phyloP scores from a whole-genome alignment of 1,140 invertebrate genomes.

The Trypoxylus dichotomus region DNA sequence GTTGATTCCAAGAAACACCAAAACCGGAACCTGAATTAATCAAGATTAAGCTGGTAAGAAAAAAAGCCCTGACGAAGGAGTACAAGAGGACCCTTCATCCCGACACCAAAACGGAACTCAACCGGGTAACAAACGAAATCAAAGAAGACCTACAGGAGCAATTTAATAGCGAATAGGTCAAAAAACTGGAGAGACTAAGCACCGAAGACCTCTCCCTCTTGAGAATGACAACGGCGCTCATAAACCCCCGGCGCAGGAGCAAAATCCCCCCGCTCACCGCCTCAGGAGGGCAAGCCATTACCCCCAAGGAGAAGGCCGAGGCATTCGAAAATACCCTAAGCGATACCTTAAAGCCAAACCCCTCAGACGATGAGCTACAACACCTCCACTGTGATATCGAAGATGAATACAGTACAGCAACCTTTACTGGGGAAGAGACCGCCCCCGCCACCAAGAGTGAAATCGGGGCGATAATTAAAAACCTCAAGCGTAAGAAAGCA shows the following conservation, averaged over 20 bases:
- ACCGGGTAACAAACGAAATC: neutral
- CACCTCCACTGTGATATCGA: neutral
- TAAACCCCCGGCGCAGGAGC: neutral
- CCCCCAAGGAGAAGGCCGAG: neutral
- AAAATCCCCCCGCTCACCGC: neutral
- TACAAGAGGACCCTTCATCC: neutral
- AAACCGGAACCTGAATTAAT: neutral
- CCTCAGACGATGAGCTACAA: neutral
- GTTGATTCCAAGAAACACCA: neutral
- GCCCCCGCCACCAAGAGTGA: neutral
- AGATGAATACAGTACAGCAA: neutral
- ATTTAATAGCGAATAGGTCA: neutral
- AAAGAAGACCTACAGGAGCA: neutral
- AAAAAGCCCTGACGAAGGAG: neutral
- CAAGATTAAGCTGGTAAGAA: neutral
- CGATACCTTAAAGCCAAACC: neutral
- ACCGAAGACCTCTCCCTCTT: neutral
- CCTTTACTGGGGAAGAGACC: neutral
- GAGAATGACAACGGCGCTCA: neutral
- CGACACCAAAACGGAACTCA: neutral
- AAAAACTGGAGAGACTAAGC: neutral
- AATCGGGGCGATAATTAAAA: conserved; percentile 40
- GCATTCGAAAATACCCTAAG: neutral
- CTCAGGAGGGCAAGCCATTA: neutral
- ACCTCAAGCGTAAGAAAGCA: conserved; percentile 45